Conservation (phyloP, 2,888 invertebrate species). For the Apantesis nais region DNA sequence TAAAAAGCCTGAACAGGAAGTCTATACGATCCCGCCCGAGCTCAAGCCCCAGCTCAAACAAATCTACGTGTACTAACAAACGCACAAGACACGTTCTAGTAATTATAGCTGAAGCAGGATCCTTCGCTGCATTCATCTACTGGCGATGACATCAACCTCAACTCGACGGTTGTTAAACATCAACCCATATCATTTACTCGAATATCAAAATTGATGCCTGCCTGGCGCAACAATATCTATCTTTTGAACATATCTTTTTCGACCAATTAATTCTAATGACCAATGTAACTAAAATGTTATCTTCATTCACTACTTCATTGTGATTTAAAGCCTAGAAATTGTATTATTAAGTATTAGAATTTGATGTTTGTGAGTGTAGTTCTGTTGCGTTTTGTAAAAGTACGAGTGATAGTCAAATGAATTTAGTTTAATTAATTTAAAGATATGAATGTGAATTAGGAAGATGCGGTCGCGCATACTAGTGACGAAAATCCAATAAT, state of each 20-base stretch:
- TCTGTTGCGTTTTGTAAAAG: constrained; percentile 73
- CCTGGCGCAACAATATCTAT: constrained; percentile 66
- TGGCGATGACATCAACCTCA: constrained; percentile 68
- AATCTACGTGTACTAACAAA: constrained; percentile 92
- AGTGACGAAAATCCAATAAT: constrained; percentile 86
- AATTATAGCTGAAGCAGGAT: constrained; percentile 75
- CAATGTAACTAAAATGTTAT: constrained; percentile 71
- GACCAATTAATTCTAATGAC: constrained; percentile 82
- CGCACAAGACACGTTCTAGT: constrained; percentile 54
- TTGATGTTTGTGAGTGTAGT: constrained; percentile 77
- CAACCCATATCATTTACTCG: constrained; percentile 75
- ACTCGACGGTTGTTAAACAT: constrained; percentile 72
- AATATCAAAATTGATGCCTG: constrained; percentile 75
- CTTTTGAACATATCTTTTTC: constrained; percentile 79
- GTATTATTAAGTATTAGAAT: constrained; percentile 86
- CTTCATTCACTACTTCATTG: constrained; percentile 79
- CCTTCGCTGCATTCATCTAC: constrained; percentile 67
- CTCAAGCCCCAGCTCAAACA: constrained; percentile 94
- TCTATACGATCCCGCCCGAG: constrained; percentile 94
- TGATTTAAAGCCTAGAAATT: constrained; percentile 81
- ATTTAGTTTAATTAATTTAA: constrained; percentile 83
- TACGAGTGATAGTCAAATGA: constrained; percentile 83
- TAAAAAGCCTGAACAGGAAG: constrained; percentile 92
- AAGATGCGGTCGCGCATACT: constrained; percentile 85
- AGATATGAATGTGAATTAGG: constrained; percentile 81